A percentile compares a stretch with the other conserved stretches of the same genome.
phyloP scores from a whole-genome alignment of 2,113 vertebrate species.

The Apodemus sylvaticus region DNA sequence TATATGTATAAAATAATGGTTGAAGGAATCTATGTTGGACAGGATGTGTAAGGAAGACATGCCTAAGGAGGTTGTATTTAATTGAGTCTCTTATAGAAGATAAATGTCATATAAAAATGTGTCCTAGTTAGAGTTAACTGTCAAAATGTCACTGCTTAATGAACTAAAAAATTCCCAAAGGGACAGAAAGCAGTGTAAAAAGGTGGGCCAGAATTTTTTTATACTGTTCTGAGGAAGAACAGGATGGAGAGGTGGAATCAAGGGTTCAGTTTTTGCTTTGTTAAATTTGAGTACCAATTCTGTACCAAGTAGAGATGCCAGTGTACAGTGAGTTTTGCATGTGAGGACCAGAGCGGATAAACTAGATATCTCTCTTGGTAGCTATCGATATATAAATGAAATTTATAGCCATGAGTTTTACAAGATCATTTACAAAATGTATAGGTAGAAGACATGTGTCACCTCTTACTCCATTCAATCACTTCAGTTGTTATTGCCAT shows the following conservation, averaged over 20 bases:
- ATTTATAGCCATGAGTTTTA: neutral
- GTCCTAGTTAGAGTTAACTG: neutral
- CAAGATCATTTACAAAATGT: neutral
- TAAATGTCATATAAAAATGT: neutral
- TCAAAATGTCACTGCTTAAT: neutral
- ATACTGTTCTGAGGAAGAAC: neutral
- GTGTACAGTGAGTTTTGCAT: neutral
- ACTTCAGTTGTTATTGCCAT: neutral
- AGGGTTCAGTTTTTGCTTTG: neutral
- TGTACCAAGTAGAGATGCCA: neutral
- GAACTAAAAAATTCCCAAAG: neutral
- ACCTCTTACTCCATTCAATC: neutral
- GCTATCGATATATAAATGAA: neutral
- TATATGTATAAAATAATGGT: neutral
- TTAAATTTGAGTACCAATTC: neutral
- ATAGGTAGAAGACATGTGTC: neutral
- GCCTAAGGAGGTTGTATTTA: neutral
- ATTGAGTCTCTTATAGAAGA: neutral
- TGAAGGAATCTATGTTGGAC: neutral
- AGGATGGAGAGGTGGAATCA: neutral
- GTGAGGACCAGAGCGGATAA: neutral
- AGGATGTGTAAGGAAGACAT: neutral
- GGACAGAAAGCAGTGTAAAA: neutral
- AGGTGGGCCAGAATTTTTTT: neutral
- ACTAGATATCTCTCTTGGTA: neutral